These are phyloP conservation scores for Neodon shergylaensis DNA, from an alignment of 2,113 vertebrate genomes.

Conservation along the genomic window DNA sequence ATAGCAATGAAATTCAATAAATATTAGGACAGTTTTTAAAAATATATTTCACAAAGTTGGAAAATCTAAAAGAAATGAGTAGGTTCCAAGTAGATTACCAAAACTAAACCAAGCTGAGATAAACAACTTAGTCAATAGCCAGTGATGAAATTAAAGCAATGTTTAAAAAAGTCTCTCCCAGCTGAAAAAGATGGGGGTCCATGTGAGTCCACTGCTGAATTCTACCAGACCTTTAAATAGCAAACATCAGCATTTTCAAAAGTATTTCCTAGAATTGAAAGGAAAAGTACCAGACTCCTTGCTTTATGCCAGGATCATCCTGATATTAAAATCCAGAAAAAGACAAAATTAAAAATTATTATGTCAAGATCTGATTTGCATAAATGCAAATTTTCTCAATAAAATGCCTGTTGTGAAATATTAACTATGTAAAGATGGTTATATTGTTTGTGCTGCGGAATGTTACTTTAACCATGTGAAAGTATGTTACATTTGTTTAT, in stretches of 20 bases:
- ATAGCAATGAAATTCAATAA: not conserved
- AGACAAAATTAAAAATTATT: not conserved
- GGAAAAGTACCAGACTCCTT: too few species aligned
- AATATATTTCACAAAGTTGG: not conserved
- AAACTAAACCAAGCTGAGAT: not conserved
- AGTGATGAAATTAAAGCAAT: not conserved
- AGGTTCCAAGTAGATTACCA: not conserved
- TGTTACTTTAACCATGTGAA: not conserved
- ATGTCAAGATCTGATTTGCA: too few species aligned
- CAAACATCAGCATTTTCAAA: not conserved
- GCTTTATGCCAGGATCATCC: too few species aligned
- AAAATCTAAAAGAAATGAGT: not conserved
- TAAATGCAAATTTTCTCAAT: too few species aligned
- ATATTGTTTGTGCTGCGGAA: too few species aligned
- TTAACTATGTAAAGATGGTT: too few species aligned
- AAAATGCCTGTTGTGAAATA: too few species aligned
- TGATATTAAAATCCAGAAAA: not conserved
- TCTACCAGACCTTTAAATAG: not conserved
- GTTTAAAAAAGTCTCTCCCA: not conserved
- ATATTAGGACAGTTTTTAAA: not conserved
- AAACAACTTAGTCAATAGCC: not conserved
- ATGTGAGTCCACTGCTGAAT: not conserved
- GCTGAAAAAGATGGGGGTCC: not conserved
- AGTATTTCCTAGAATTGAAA: not conserved
- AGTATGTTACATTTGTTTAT: not conserved